These are phyloP conservation scores for Bos javanicus DNA, from an alignment of 2,113 vertebrate species.

Conservation along the genomic window DNA sequence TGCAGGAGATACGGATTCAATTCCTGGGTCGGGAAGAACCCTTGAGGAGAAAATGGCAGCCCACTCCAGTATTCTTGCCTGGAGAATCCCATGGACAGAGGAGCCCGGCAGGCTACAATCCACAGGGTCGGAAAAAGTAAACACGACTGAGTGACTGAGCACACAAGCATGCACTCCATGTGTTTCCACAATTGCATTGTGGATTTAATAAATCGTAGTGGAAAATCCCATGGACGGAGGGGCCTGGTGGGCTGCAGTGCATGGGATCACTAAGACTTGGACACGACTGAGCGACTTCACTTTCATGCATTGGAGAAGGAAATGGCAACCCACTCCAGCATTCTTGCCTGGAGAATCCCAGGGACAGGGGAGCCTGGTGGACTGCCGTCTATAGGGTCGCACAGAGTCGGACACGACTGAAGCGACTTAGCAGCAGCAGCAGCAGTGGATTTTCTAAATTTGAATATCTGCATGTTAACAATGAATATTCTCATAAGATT, in stretches of 20 bases:
- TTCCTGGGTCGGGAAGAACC: not conserved
- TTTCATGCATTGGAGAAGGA: too few species aligned
- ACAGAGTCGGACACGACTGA: too few species aligned
- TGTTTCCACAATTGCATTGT: not conserved
- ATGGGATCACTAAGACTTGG: too few species aligned
- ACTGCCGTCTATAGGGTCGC: too few species aligned
- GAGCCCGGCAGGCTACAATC: not conserved
- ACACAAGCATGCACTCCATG: not conserved
- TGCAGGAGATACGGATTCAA: accelerated
- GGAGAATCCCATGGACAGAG: not conserved
- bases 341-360: too few species aligned
- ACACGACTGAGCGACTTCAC: too few species aligned
- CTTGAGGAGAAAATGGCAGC: not conserved
- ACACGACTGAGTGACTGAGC: not conserved
- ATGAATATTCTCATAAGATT: not conserved
- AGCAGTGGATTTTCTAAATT: not conserved
- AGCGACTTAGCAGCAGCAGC: too few species aligned
- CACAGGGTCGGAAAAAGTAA: accelerated
- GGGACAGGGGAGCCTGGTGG: too few species aligned
- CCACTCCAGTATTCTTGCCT: not conserved
- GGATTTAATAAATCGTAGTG: not conserved
- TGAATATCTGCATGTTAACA: not conserved
- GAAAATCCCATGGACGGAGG: too few species aligned
- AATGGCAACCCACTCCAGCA: too few species aligned
- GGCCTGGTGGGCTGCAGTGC: too few species aligned